Percentiles rank a stretch among this genome's conserved stretches.
These are phyloP conservation scores for Nannoperca australis DNA, from an alignment of 2,797 vertebrate species.

Conservation along the genomic window DNA sequence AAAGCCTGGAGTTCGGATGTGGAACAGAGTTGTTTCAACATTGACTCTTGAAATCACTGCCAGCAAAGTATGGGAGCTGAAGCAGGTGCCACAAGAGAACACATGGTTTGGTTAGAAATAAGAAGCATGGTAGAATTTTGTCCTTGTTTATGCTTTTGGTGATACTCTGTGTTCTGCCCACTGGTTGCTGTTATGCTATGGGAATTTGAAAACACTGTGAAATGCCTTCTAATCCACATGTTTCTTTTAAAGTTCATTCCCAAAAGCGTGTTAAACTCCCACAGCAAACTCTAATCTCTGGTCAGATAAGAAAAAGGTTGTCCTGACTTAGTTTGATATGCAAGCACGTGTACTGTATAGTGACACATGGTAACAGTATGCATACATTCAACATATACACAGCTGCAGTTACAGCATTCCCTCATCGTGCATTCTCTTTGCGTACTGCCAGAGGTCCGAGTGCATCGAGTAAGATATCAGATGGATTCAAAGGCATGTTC, in stretches of 20 bases:
- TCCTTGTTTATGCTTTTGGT: not conserved
- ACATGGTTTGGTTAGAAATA: not conserved
- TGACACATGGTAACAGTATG: constrained; percentile 17
- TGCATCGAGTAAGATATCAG: constrained; percentile 55
- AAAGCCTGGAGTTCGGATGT: not conserved
- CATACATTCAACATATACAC: constrained; percentile 31
- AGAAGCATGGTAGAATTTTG: not conserved
- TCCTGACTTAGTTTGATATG: not conserved
- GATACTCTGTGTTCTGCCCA: not conserved
- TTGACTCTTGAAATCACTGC: constrained; percentile 3
- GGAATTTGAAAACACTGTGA: not conserved
- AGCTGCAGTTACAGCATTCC: constrained; percentile 42
- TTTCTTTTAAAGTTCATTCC: not conserved
- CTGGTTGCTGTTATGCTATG: not conserved
- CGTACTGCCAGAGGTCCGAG: constrained; percentile 70
- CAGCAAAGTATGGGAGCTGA: constrained; percentile 6
- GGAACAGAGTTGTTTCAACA: constrained; percentile 4
- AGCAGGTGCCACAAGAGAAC: not conserved
- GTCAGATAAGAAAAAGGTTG: not conserved
- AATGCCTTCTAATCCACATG: not conserved
- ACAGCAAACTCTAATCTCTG: not conserved
- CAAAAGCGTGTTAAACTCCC: not conserved
- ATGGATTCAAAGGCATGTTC: constrained; percentile 68
- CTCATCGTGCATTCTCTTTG: constrained; percentile 42
- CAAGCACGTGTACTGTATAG: not conserved